Conservation (phyloP, 2,113 vertebrate genomes). For the Arizona elegans region DNA sequence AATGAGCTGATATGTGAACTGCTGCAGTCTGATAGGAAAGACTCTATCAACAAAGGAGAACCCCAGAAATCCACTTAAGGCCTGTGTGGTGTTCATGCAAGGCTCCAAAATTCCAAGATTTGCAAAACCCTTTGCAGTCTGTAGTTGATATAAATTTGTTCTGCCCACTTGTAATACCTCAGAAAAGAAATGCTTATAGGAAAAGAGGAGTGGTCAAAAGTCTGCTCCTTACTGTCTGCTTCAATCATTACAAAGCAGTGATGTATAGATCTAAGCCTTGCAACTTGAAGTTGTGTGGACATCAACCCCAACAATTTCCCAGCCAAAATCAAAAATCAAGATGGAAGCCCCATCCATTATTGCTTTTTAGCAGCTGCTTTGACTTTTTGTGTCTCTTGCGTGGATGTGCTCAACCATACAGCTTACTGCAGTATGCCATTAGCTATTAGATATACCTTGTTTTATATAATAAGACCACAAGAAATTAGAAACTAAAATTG, state of each 20-base stretch:
- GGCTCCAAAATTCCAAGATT: not conserved
- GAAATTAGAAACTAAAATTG: not conserved
- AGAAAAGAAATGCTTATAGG: not conserved
- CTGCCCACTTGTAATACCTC: not conserved
- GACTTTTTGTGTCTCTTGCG: not conserved
- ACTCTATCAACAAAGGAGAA: not conserved
- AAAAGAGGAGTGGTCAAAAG: not conserved
- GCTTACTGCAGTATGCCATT: not conserved
- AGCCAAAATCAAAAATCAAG: not conserved
- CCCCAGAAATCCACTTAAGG: not conserved
- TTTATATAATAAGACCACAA: not conserved
- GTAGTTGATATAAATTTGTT: not conserved
- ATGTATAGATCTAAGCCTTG: not conserved
- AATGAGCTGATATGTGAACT: not conserved
- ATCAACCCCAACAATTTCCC: not conserved
- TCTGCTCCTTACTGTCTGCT: not conserved
- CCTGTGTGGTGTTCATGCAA: not conserved
- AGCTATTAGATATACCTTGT: not conserved
- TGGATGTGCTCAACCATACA: not conserved
- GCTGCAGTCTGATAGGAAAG: not conserved
- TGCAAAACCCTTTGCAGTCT: not conserved
- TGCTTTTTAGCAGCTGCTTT: not conserved
- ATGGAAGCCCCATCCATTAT: not conserved
- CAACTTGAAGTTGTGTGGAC: not conserved
- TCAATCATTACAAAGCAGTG: not conserved